Evolutionary conservation across 2,113 vertebrate species (phyloP).

Genomic region (Theristicus caerulescens): DNA sequence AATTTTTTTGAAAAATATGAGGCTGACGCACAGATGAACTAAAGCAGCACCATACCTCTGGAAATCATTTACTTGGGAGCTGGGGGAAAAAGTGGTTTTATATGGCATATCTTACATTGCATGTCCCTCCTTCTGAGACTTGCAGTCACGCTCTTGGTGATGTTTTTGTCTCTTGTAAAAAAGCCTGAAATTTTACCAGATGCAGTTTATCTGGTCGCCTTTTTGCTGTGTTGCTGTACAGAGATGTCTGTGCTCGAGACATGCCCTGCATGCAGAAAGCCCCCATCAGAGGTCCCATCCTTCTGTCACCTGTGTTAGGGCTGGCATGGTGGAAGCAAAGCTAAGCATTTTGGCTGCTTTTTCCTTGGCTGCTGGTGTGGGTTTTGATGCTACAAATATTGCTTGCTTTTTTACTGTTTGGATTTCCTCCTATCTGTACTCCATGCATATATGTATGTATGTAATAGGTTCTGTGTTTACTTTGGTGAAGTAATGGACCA

Average conservation of each 20-base stretch:
- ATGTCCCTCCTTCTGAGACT: neutral
- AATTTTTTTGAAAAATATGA: neutral
- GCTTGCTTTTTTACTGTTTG: neutral
- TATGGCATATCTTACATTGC: no score
- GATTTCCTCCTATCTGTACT: neutral
- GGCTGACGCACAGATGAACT: neutral
- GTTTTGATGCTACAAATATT: neutral
- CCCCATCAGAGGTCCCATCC: neutral
- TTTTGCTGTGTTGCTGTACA: neutral
- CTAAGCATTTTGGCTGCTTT: neutral
- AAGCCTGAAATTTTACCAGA: neutral
- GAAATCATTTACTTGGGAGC: neutral
- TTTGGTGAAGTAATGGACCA: neutral
- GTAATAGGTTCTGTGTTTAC: neutral
- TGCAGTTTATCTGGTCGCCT: accelerated
- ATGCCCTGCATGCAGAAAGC: neutral
- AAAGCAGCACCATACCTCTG: neutral
- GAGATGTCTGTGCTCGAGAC: neutral
- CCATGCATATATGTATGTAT: no score
- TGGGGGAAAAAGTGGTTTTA: neutral
- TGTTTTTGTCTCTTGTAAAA: neutral
- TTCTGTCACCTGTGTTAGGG: neutral
- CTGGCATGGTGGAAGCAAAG: neutral
- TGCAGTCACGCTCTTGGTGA: neutral
- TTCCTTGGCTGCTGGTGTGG: neutral